Percentiles rank a stretch among this genome's conserved stretches.
Conservation (phyloP, 2,888 invertebrate species). For the Xestia ashworthii region DNA sequence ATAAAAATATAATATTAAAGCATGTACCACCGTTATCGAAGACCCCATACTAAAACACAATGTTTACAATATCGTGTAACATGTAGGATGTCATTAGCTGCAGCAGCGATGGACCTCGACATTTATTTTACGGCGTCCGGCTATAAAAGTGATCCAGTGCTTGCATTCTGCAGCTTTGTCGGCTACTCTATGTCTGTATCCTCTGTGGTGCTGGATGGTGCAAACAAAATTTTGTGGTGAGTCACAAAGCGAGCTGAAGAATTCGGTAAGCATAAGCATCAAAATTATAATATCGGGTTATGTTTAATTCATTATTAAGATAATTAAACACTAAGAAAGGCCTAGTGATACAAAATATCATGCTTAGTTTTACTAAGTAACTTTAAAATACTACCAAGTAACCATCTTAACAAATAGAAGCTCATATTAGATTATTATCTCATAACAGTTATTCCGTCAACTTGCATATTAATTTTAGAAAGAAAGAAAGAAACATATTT, state of each 20-base stretch:
- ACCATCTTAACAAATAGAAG: neutral
- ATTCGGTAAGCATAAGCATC: neutral
- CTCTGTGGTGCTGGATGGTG: slow-evolving; percentile 69
- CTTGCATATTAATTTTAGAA: neutral
- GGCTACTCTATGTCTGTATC: slow-evolving; percentile 67
- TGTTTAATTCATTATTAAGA: neutral
- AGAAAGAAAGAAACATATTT: too few species aligned
- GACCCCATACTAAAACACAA: slow-evolving; percentile 61
- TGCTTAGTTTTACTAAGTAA: neutral
- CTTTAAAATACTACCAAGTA: neutral
- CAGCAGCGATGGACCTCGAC: slow-evolving; percentile 88
- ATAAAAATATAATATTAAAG: neutral
- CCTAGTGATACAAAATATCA: neutral
- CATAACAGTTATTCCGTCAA: neutral
- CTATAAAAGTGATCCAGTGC: slow-evolving; percentile 91
- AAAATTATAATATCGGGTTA: neutral
- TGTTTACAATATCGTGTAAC: slow-evolving; percentile 76
- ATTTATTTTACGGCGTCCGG: slow-evolving; percentile 91
- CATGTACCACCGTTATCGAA: slow-evolving; percentile 26
- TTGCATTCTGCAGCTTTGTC: slow-evolving; percentile 88
- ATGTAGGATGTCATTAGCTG: slow-evolving; percentile 86
- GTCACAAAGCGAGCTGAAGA: neutral
- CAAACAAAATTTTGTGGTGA: slow-evolving; percentile 10
- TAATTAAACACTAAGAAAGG: neutral
- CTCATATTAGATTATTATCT: neutral